Percentiles rank a stretch among this genome's conserved stretches.
Evolutionary conservation across 2,888 invertebrate species (phyloP).

Genomic region (Periphyllus acericola): DNA sequence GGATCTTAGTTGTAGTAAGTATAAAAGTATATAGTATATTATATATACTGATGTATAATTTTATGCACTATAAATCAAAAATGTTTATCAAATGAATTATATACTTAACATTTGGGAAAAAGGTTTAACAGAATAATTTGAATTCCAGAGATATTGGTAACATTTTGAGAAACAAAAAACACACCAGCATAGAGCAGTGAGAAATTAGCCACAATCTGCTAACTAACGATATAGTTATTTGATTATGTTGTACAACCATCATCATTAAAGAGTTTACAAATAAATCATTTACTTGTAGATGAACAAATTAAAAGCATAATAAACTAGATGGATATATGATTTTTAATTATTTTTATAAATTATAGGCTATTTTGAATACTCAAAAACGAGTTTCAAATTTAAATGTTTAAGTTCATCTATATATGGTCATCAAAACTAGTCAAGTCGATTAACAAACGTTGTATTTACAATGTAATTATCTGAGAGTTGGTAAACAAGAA

Average conservation of each 20-base stretch:
- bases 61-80: neutral
- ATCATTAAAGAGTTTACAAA: slow-evolving; percentile 12
- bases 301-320: slow-evolving; percentile 25
- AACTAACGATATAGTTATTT: too few species aligned
- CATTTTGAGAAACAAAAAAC: too few species aligned
- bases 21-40: neutral
- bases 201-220: too few species aligned
- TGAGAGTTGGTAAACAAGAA: slow-evolving; percentile 7
- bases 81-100: neutral
- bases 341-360: neutral
- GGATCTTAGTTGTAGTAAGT: slow-evolving; percentile 6
- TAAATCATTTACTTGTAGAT: slow-evolving; percentile 32
- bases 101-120: neutral
- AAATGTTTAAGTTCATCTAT: neutral
- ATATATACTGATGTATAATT: too few species aligned
- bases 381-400: neutral
- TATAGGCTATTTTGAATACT: slow-evolving; percentile 3
- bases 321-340: neutral
- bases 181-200: too few species aligned
- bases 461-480: slow-evolving; percentile 14
- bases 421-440: neutral
- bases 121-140: too few species aligned
- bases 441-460: neutral
- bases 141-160: too few species aligned
- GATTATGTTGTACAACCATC: neutral